phyloP scores from a whole-genome alignment of 2,113 vertebrate species.

The Prietella phreatophila region DNA sequence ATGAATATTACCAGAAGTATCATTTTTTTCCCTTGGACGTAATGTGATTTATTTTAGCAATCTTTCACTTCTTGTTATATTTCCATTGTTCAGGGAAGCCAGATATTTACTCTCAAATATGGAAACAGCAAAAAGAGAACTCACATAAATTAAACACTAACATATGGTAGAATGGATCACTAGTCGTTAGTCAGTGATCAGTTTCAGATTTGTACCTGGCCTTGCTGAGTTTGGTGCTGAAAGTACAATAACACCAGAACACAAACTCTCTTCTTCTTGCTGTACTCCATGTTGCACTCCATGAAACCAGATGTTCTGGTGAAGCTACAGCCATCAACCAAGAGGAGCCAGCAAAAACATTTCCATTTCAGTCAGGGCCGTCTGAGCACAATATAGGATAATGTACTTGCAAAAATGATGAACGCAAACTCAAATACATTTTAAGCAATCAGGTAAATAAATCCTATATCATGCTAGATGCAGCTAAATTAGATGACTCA shows the following conservation, averaged over 20 bases:
- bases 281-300: conserved; percentile 10
- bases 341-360: conserved; percentile 6
- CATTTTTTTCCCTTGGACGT: neutral
- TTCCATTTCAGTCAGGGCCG: conserved; percentile 1
- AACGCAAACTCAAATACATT: neutral
- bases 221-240: neutral
- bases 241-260: conserved; percentile 13
- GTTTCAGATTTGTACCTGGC: neutral
- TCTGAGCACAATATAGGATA: neutral
- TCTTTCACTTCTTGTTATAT: neutral
- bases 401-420: neutral
- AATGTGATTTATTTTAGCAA: neutral
- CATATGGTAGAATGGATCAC: neutral
- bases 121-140: neutral
- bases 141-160: neutral
- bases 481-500: neutral
- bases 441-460: neutral
- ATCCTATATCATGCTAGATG: neutral
- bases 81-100: neutral
- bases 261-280: conserved; percentile 33
- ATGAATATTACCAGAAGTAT: neutral
- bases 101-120: neutral
- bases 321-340: conserved; percentile 1
- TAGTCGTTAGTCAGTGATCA: neutral
- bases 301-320: conserved; percentile 46